Conservation (phyloP, 2,797 vertebrate genomes). For the Parauchenoglanis punctatus region DNA sequence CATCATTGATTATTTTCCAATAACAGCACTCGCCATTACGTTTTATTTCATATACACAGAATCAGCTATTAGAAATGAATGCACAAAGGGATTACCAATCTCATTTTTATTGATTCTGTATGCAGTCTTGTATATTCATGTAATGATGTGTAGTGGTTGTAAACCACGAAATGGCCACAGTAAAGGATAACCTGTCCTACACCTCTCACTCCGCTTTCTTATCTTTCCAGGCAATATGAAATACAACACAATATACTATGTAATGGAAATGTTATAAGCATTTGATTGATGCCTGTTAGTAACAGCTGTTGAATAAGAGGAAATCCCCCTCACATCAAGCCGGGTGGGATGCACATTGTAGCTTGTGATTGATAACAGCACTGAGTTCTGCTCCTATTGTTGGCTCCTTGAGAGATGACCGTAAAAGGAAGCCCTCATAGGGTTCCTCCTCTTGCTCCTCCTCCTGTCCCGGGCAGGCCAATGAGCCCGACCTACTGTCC, state of each 20-base stretch:
- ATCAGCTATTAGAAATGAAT: neutral
- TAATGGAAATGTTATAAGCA: slow-evolving; percentile 13
- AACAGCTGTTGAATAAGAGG: slow-evolving; percentile 23
- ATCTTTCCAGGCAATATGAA: neutral
- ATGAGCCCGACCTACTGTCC: slow-evolving; percentile 41
- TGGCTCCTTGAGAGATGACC: slow-evolving; percentile 78
- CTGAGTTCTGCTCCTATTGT: slow-evolving; percentile 72
- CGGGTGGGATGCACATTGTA: neutral
- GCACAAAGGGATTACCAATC: neutral
- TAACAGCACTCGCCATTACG: neutral
- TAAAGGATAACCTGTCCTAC: neutral
- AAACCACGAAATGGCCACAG: neutral
- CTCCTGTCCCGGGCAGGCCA: slow-evolving; percentile 52
- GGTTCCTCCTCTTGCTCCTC: slow-evolving; percentile 62
- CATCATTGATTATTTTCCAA: neutral
- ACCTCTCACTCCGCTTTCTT: neutral
- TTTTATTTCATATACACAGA: neutral
- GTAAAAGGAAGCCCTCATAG: slow-evolving; percentile 84
- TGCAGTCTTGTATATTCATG: neutral
- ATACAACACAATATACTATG: neutral
- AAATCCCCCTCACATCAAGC: slow-evolving; percentile 27
- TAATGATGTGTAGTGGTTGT: neutral
- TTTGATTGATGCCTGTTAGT: slow-evolving; percentile 8
- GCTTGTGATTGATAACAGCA: slow-evolving; percentile 33
- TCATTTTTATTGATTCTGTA: neutral